phyloP scores from a whole-genome alignment of 2,888 invertebrate species.

The Chironomus riparius region DNA sequence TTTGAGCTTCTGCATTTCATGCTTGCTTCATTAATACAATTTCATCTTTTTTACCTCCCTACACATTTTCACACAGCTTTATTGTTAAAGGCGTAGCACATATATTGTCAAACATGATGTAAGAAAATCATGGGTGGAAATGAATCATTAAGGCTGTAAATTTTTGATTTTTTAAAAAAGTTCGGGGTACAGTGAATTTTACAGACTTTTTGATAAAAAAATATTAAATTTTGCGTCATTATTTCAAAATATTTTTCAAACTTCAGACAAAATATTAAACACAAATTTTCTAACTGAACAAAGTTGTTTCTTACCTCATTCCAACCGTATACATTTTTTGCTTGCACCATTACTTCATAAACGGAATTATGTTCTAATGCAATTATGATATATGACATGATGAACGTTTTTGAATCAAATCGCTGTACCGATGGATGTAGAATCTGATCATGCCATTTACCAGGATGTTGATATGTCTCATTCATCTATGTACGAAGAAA shows the following conservation, averaged over 20 bases:
- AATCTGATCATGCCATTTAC: conserved; percentile 56
- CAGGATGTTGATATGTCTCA: conserved; percentile 61
- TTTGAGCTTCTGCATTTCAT: too few relatives aligned
- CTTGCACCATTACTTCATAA: conserved; percentile 65
- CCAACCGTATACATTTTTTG: conserved; percentile 67
- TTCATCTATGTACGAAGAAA: conserved; percentile 48
- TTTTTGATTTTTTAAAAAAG: not conserved
- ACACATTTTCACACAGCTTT: too few relatives aligned
- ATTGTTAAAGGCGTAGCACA: too few relatives aligned
- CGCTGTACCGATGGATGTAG: conserved; percentile 40
- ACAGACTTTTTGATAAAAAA: too few relatives aligned
- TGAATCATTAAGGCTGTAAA: not conserved
- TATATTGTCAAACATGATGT: too few relatives aligned
- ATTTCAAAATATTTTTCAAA: not conserved
- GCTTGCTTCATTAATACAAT: too few relatives aligned
- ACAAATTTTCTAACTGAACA: not conserved
- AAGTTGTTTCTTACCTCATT: conserved; percentile 47
- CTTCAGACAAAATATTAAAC: not conserved
- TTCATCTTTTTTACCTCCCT: too few relatives aligned
- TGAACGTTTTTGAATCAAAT: conserved; percentile 42
- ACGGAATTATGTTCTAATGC: conserved; percentile 56
- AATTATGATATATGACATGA: conserved; percentile 55
- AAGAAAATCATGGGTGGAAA: too few relatives aligned
- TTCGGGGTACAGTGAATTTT: too few relatives aligned
- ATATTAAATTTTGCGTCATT: too few relatives aligned